Percentiles rank a stretch among this genome's conserved stretches.
phyloP scores from a whole-genome alignment of 1,140 invertebrate genomes.

The Vanessa atalanta region DNA sequence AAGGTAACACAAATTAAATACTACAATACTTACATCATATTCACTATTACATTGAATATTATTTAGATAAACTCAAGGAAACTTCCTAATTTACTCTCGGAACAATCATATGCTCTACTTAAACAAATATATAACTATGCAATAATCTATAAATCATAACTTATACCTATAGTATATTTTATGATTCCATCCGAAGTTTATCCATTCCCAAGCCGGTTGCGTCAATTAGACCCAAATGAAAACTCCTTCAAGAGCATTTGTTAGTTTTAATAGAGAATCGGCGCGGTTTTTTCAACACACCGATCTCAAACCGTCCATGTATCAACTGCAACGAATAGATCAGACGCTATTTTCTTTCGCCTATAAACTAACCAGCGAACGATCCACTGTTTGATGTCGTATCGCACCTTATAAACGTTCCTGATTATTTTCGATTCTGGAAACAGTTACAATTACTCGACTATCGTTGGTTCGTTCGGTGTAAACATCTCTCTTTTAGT shows the following conservation, averaged over 20 bases:
- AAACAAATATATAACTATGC: no score
- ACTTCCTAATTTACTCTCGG: no score
- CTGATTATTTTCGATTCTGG: slow-evolving; percentile 65
- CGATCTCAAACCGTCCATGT: background rate
- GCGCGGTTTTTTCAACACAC: background rate
- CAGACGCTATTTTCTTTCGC: slow-evolving; percentile 21
- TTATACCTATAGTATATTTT: no score
- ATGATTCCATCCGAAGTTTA: no score
- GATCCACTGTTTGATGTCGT: slow-evolving; percentile 59
- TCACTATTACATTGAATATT: no score
- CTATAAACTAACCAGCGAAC: slow-evolving; percentile 27
- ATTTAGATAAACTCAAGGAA: no score
- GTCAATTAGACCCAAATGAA: no score
- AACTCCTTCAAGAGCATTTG: background rate
- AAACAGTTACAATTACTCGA: slow-evolving; percentile 73
- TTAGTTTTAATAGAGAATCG: background rate
- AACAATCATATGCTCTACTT: no score
- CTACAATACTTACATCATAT: no score
- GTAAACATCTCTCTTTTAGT: slow-evolving; percentile 66
- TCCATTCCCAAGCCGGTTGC: no score
- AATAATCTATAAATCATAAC: no score
- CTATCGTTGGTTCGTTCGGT: slow-evolving; percentile 50
- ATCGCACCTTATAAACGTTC: slow-evolving; percentile 65
- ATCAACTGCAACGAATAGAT: slow-evolving; percentile 5
- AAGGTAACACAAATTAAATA: no score